Evolutionary conservation across 2,888 invertebrate species (phyloP), one percentile per base, ranked within the genome.

Genomic region (Abscondita cerata): DNA sequence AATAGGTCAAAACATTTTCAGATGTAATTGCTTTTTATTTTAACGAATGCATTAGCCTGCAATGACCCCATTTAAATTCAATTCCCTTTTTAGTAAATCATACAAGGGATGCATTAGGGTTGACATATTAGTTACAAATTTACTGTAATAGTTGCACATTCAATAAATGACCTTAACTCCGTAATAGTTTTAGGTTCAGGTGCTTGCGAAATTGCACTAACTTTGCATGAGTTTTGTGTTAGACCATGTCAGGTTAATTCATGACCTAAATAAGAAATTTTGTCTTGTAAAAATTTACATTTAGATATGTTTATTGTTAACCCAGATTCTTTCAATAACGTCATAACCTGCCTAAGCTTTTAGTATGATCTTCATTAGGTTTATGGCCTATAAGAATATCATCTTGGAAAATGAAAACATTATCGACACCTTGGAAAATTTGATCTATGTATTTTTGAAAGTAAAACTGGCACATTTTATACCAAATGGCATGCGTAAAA

Each of bases 401-500:
- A 44, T 77, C 74, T 16, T 73, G 63, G 59, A 72, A 77, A 66
- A 64, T 66, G 18, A 63, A 71, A 11, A 73, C 71, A 11, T 62
- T 68, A 1, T 72, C 66, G 2, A 75, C 64, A 9, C 72, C 75
- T 41, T 61, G 59, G 2, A 80, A 62, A 20, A 77, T 57, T 33
- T 70, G 59, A 62, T 80, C 79, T 19, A 78, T 68, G 12, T 69
- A 67, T 40, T 67, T 58, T 53, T 78, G 77, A 64, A 78, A 77
- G 36, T 76, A 74, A 8, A 74, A 8, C 75, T 74, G 11, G 77
- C 76, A 9, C 70, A 68, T 3, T 73, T 70, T 12, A 78, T 73
- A n/a, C 79, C 80, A 68, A 73, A 78, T 2, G 75, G 73, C 25
- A 78, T 56, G 15, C 77, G 67, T 31, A 74, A 74, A 34, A 73